These are phyloP conservation scores for Lagria hirta DNA, from an alignment of 2,888 invertebrate genomes.

Conservation along the genomic window DNA sequence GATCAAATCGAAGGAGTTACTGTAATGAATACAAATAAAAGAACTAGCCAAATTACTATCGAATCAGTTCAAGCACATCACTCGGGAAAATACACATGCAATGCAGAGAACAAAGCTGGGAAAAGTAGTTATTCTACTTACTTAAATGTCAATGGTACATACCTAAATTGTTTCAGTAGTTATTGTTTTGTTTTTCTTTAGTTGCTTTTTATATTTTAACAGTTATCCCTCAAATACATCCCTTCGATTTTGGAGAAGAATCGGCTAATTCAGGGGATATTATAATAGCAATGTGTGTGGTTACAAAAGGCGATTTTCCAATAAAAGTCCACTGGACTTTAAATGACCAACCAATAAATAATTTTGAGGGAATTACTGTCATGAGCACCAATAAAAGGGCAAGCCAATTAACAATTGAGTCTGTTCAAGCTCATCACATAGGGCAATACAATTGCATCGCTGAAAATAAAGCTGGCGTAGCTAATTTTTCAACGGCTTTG, in stretches of 20 bases:
- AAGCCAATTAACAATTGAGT: slow-evolving; percentile 62
- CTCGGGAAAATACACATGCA: slow-evolving; percentile 65
- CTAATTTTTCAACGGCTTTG: slow-evolving; percentile 6
- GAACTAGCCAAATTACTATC: slow-evolving; percentile 65
- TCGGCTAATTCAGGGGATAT: slow-evolving; percentile 70
- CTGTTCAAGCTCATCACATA: slow-evolving; percentile 60
- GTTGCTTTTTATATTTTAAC: no score
- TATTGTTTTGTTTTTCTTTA: no score
- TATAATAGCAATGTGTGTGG: slow-evolving; percentile 67
- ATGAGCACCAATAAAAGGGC: slow-evolving; percentile 59
- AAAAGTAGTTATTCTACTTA: slow-evolving; percentile 62
- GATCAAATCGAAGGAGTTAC: slow-evolving; percentile 59
- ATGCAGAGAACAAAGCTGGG: slow-evolving; percentile 67
- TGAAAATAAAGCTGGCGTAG: slow-evolving; percentile 63
- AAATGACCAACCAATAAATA: slow-evolving; percentile 61
- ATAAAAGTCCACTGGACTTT: slow-evolving; percentile 73
- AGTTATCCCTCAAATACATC: slow-evolving; percentile 57
- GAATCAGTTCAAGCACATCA: slow-evolving; percentile 63
- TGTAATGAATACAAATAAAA: slow-evolving; percentile 61
- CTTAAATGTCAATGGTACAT: slow-evolving; percentile 69
- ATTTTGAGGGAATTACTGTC: slow-evolving; percentile 48
- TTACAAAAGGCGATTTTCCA: slow-evolving; percentile 74
- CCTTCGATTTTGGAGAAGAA: slow-evolving; percentile 57
- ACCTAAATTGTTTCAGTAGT: slow-evolving; percentile 1
- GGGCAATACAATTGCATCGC: slow-evolving; percentile 66